A percentile compares a stretch with the other conserved stretches of the same genome.
These are phyloP conservation scores for Leptothorax acervorum DNA, from an alignment of 2,888 invertebrate species.

Conservation along the genomic window DNA sequence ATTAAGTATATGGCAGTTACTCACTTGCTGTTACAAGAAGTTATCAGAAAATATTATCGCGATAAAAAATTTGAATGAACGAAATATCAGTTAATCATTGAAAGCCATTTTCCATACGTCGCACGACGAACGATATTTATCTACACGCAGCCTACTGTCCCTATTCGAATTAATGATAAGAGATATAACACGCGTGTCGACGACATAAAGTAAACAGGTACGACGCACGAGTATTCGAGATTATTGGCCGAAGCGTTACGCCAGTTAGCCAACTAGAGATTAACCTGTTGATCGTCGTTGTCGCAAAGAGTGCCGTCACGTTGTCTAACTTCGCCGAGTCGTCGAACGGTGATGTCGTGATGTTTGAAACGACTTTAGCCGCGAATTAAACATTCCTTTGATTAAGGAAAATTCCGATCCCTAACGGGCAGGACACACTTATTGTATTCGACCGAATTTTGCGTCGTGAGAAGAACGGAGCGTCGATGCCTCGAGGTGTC, in stretches of 20 bases:
- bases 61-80: neutral
- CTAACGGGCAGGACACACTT: neutral
- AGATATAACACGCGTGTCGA: neutral
- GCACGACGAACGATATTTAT: neutral
- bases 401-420: neutral
- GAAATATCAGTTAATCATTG: neutral
- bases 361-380: neutral
- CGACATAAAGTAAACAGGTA: conserved; percentile 7
- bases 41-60: neutral
- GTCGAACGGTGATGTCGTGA: neutral
- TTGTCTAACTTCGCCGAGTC: neutral
- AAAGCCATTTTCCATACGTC: conserved; percentile 2
- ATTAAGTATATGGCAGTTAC: neutral
- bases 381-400: neutral
- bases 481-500: conserved; percentile 24
- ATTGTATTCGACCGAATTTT: neutral
- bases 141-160: neutral
- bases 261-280: conserved; percentile 51
- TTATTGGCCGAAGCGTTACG: conserved; percentile 54
- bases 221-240: neutral
- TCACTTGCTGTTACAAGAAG: neutral
- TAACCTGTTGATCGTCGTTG: conserved; percentile 70
- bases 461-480: conserved; percentile 19
- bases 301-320: conserved; percentile 29
- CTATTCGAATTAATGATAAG: neutral